A percentile compares a stretch with the other conserved stretches of the same genome.
Evolutionary conservation across 2,888 invertebrate genomes (phyloP).

Genomic region (Himalopsyche anomala): DNA sequence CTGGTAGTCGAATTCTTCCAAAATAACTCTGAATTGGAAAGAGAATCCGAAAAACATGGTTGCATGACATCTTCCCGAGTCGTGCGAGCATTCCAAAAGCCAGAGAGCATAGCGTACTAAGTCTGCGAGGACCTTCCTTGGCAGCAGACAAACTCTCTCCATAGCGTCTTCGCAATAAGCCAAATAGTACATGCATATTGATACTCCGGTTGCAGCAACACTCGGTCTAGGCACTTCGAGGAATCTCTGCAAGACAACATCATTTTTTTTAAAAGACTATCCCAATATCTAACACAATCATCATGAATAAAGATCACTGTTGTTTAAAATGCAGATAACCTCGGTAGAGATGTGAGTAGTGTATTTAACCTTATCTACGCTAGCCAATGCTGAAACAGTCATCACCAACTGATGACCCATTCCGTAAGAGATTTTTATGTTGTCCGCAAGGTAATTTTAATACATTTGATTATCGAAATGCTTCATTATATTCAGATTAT

Average conservation of each 20-base stretch:
- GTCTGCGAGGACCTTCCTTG: constrained; percentile 85
- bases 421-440: no score
- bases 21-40: constrained; percentile 93
- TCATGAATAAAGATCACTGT: no score
- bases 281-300: no score
- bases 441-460: no score
- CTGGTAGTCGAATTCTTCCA: constrained; percentile 94
- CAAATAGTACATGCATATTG: constrained; percentile 96
- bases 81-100: constrained; percentile 97
- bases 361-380: background rate
- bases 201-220: constrained; percentile 96
- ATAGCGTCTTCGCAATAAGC: constrained; percentile 98
- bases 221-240: constrained; percentile 95
- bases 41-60: constrained; percentile 98
- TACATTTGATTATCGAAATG: no score
- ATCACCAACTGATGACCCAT: no score
- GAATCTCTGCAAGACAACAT: constrained; percentile 78
- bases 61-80: constrained; percentile 98
- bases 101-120: constrained; percentile 94
- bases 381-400: no score
- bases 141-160: constrained; percentile 94
- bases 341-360: background rate
- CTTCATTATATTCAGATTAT: no score
- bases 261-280: background rate
- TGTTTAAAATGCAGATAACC: no score